Evolutionary conservation across 2,797 vertebrate species (phyloP), one percentile per base, ranked within the genome.

Genomic region (Parambassis ranga): DNA sequence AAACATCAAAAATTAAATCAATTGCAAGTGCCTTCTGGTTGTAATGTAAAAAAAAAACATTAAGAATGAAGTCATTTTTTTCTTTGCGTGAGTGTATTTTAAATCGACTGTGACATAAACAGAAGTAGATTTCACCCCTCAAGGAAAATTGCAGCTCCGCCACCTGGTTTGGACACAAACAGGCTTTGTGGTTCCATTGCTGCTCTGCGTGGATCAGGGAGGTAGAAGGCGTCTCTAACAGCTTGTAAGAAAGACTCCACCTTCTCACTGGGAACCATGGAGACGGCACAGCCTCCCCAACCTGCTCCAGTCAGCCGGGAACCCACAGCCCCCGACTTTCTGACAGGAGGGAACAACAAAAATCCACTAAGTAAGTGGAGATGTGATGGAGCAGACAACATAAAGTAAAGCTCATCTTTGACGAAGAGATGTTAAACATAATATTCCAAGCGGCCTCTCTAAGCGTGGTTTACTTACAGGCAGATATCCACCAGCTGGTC

Each of bases 261-360:
- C 81, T 88, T 93, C 47, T 95, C 92, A 35, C 62, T 78, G 37
- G 95, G 95, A 58, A 99, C 96, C 92, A 98, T 94, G 53, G 97
- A 99, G 51, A 99, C 97, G 0, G 93, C 91, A 82, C 97, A 98
- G 78, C 97, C 97, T 22, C 97, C 97, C 97, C 97, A 99, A 59
- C 97, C 97, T 57, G 97, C 97, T 65, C 97, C 97, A 5, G 96
- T 98, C 72, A 98, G 90, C 52, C 97, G 93, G 56, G 96, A 98
- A 11, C 97, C 97, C 11, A 93, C 82, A 36, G 97, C 95, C 38
- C 97, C 97, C 8, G 90, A 94, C 65, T 92, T 92, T 89, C 97
- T 99, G 83, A 47, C 8, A 55, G 49, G 23, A 14, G 49, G 18
- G 71, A 46, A 61, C 14, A 35, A 31, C 20, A 53, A 47, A 10